These are phyloP conservation scores for Raja brachyura DNA, from an alignment of 2,113 vertebrate species.

Conservation along the genomic window DNA sequence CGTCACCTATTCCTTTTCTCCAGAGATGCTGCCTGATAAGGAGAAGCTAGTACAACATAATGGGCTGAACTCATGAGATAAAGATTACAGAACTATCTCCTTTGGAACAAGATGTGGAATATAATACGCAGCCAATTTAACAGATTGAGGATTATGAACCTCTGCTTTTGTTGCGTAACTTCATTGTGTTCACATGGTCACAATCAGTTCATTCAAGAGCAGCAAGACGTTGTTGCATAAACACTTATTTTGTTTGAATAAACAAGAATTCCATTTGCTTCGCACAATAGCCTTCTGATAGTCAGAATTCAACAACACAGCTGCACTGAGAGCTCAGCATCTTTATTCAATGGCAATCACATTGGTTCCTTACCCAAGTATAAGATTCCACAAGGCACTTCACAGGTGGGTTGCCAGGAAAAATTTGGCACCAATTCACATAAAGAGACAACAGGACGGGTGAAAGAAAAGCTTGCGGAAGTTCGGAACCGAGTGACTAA, in stretches of 20 bases:
- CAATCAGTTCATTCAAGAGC: neutral
- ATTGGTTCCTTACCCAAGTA: neutral
- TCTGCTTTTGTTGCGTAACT: neutral
- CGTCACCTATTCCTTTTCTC: too few relatives aligned
- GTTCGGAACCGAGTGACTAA: neutral
- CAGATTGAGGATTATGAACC: neutral
- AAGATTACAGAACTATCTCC: neutral
- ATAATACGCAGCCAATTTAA: neutral
- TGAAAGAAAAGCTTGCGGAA: neutral
- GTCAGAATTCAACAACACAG: neutral
- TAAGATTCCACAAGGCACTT: neutral
- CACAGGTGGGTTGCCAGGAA: neutral
- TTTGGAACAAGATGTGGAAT: neutral
- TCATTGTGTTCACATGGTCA: neutral
- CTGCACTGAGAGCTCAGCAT: neutral
- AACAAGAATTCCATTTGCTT: constrained; percentile 3
- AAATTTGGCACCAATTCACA: neutral
- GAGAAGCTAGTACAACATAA: neutral
- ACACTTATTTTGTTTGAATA: neutral
- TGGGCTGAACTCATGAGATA: neutral
- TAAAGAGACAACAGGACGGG: neutral
- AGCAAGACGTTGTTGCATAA: neutral
- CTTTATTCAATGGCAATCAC: neutral
- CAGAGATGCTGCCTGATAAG: too few relatives aligned
- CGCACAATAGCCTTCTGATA: neutral